Evolutionary conservation across 2,113 vertebrate species (phyloP).

Genomic region (Barnardius zonarius): DNA sequence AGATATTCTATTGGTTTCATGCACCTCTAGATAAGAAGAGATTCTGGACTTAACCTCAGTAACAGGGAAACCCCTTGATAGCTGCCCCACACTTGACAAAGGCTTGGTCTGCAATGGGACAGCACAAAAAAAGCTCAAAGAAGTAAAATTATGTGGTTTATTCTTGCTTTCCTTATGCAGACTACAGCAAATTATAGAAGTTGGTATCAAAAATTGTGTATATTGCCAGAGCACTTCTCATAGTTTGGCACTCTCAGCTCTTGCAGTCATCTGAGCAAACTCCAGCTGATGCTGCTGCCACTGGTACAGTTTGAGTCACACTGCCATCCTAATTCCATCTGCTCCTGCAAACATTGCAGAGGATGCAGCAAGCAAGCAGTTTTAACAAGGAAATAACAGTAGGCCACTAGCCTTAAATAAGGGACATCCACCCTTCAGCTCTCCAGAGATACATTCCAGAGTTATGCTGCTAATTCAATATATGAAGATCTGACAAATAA

Average conservation of each 20-base stretch:
- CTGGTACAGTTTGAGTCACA: neutral
- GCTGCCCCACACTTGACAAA: neutral
- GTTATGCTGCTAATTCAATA: neutral
- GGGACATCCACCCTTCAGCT: neutral
- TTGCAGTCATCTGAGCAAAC: neutral
- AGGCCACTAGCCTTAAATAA: neutral
- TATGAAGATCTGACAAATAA: neutral
- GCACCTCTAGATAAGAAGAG: neutral
- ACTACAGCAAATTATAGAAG: neutral
- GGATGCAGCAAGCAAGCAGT: neutral
- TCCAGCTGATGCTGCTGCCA: neutral
- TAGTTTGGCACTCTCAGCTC: neutral
- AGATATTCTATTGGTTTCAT: neutral
- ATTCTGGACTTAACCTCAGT: neutral
- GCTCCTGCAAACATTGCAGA: neutral
- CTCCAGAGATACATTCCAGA: neutral
- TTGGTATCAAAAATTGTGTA: neutral
- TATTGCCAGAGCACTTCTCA: neutral
- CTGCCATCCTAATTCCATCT: neutral
- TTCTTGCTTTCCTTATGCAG: neutral
- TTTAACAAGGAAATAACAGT: neutral
- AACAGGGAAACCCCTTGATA: neutral
- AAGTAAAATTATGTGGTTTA: neutral
- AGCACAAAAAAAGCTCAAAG: neutral
- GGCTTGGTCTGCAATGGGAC: accelerated